Conservation (phyloP, 2,797 vertebrate species). For the Coregonus suidteri region DNA sequence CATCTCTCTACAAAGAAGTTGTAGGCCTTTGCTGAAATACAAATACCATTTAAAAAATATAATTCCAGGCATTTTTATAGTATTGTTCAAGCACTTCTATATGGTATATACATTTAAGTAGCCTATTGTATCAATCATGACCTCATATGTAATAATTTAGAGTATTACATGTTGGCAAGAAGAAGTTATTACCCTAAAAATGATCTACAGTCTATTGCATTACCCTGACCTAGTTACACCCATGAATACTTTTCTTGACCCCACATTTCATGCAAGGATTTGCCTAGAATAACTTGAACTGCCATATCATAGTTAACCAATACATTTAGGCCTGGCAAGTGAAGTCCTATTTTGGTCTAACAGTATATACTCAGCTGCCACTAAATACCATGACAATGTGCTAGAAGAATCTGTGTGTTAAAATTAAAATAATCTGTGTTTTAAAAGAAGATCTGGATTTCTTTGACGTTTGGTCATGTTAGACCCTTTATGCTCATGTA, state of each 20-base stretch:
- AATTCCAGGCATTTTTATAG: neutral
- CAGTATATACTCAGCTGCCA: slow-evolving; percentile 44
- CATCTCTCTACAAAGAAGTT: neutral
- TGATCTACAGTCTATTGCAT: neutral
- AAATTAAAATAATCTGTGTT: too few species aligned
- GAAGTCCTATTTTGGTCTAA: slow-evolving; percentile 51
- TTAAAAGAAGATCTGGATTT: neutral
- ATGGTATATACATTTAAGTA: neutral
- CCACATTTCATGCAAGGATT: slow-evolving; percentile 8
- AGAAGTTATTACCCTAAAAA: neutral
- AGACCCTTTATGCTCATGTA: neutral
- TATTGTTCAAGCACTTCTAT: neutral
- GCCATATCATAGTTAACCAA: slow-evolving; percentile 20
- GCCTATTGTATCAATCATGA: too few species aligned
- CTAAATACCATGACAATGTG: slow-evolving; percentile 24
- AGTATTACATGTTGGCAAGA: too few species aligned
- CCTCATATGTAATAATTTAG: too few species aligned
- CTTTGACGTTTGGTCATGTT: neutral
- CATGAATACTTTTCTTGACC: neutral
- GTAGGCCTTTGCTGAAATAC: neutral
- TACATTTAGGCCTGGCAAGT: slow-evolving; percentile 31
- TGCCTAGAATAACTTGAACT: slow-evolving; percentile 13
- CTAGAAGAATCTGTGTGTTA: neutral
- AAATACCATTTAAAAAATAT: neutral
- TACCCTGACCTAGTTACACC: neutral